phyloP scores from a whole-genome alignment of 2,888 invertebrate species.

The Charanyca ferruginea region DNA sequence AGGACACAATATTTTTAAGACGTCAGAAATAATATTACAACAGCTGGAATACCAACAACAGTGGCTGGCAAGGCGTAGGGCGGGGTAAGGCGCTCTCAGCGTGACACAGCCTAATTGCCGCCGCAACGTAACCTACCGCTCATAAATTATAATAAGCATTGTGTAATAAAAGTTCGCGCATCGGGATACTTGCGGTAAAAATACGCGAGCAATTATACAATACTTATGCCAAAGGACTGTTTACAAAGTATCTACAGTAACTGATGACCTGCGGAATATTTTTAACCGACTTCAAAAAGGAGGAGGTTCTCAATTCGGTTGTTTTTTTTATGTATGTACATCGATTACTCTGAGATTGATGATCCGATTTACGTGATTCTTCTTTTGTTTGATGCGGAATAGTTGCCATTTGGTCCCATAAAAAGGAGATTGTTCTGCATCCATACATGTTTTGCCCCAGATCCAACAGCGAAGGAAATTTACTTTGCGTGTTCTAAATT shows the following conservation, averaged over 20 bases:
- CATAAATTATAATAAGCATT: conserved; percentile 54
- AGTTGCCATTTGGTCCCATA: no score
- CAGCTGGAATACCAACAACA: conserved; percentile 11
- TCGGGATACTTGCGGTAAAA: conserved; percentile 29
- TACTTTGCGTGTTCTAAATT: no score
- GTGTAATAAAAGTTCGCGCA: conserved; percentile 37
- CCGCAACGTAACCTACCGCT: conserved; percentile 30
- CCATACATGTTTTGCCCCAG: no score
- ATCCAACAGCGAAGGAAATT: no score
- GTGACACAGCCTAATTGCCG: conserved; percentile 66
- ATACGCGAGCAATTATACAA: conserved; percentile 32
- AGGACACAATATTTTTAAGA: conserved; percentile 1
- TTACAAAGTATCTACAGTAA: conserved; percentile 10
- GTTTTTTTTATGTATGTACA: no score
- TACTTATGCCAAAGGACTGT: conserved; percentile 12
- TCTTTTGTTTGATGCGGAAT: no score
- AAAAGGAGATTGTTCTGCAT: no score
- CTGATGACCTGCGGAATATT: conserved; percentile 18
- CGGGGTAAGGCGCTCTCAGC: conserved; percentile 59
- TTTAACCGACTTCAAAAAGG: no score
- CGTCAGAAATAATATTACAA: background rate
- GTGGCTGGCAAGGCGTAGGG: conserved; percentile 5
- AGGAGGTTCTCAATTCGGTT: no score
- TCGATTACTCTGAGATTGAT: no score
- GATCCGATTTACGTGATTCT: no score